Evolutionary conservation across 1,140 invertebrate genomes (phyloP).

Genomic region (Cyclargus thomasi): DNA sequence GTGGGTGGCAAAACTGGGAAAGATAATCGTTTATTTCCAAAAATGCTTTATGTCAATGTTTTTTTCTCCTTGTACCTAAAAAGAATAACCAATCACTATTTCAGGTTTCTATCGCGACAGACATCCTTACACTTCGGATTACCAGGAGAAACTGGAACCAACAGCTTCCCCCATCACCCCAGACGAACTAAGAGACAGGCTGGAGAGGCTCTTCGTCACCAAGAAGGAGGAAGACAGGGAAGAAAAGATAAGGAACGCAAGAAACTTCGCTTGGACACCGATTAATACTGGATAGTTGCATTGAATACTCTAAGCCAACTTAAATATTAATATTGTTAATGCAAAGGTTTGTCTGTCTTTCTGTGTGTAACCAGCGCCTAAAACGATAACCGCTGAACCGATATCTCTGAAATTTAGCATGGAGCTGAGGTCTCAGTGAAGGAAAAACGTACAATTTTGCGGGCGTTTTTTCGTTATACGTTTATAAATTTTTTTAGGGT

Average conservation of each 20-base stretch:
- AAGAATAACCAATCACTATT: slow-evolving; percentile 21
- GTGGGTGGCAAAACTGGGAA: no score
- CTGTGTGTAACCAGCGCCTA: no score
- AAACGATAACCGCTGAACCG: no score
- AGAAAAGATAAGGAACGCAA: slow-evolving; percentile 56
- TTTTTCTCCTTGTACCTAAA: slow-evolving; percentile 10
- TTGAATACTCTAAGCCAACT: no score
- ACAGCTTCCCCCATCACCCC: slow-evolving; percentile 61
- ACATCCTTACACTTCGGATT: slow-evolving; percentile 50
- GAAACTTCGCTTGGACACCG: slow-evolving; percentile 76
- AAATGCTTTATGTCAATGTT: not conserved
- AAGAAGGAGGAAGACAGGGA: slow-evolving; percentile 57
- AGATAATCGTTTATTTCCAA: no score
- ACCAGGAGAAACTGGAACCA: slow-evolving; percentile 53
- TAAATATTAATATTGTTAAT: no score
- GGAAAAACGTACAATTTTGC: no score
- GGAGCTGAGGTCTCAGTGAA: no score
- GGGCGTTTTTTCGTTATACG: no score
- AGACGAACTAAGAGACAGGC: slow-evolving; percentile 62
- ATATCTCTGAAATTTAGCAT: no score
- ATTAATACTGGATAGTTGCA: slow-evolving; percentile 40
- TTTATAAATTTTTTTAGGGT: no score
- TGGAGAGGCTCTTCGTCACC: slow-evolving; percentile 64
- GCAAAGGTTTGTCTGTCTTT: no score
- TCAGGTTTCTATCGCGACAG: slow-evolving; percentile 51